Conservation (phyloP, 2,113 vertebrate species). For the Ailuropoda melanoleuca region DNA sequence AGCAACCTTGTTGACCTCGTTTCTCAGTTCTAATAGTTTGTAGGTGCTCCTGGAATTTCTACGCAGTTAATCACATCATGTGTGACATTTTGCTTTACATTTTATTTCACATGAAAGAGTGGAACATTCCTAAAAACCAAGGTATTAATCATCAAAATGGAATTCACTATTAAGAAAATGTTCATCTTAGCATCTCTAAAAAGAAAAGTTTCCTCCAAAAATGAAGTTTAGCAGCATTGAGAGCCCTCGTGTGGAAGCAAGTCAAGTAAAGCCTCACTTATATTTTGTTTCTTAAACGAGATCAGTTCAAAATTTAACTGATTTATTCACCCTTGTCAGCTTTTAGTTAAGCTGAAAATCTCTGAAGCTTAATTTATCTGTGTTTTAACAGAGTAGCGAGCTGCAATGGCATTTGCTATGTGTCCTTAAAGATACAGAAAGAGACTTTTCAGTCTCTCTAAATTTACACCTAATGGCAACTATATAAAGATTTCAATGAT, state of each 20-base stretch:
- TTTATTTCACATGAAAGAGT: background rate
- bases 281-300: background rate
- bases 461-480: background rate
- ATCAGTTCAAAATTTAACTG: background rate
- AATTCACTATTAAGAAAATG: background rate
- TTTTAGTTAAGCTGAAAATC: slow-evolving; percentile 1
- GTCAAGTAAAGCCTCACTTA: background rate
- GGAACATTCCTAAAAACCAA: background rate
- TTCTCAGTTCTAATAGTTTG: background rate
- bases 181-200: background rate
- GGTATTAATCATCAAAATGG: background rate
- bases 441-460: background rate
- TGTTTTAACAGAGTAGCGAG: background rate
- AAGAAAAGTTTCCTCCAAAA: background rate
- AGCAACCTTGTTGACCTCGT: background rate
- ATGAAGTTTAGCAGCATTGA: slow-evolving; percentile 16
- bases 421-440: background rate
- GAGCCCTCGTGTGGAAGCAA: slow-evolving; percentile 31
- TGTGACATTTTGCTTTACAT: slow-evolving; percentile 4
- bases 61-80: background rate
- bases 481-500: slow-evolving; percentile 18
- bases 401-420: background rate
- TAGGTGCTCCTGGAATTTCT: background rate
- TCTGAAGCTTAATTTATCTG: background rate
- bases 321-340: background rate